Percentiles rank a stretch among this genome's conserved stretches.
Conservation (phyloP, 92 coral and sea anemone genomes). For the Phenganax marumi region DNA sequence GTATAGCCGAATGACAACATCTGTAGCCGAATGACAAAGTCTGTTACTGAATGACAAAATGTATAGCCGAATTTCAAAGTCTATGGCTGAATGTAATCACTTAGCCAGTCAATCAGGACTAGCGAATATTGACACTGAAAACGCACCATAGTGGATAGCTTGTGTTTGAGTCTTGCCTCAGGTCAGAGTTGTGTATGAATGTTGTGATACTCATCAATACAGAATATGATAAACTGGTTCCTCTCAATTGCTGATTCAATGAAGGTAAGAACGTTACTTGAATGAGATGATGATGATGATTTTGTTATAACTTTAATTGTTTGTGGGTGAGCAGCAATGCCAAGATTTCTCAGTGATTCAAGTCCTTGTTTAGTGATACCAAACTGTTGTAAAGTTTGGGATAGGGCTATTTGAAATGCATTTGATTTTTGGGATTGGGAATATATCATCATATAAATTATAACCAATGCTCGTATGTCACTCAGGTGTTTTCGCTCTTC, state of each 20-base stretch:
- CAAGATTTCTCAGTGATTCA: conserved; percentile 3
- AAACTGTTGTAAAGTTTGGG: conserved; percentile 10
- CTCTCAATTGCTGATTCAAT: not conserved
- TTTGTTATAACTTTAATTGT: not conserved
- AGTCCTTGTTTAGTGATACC: not conserved
- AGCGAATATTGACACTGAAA: conserved; percentile 1
- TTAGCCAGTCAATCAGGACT: not conserved
- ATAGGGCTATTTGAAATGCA: not conserved
- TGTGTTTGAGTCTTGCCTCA: not conserved
- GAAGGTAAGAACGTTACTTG: conserved; percentile 8
- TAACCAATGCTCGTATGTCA: not conserved
- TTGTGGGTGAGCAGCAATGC: conserved; percentile 2
- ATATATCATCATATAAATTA: conserved; percentile 1
- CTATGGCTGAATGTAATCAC: no score
- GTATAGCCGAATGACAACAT: no score
- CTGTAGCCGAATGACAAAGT: no score
- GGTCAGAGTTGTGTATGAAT: not conserved
- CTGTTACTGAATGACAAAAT: no score
- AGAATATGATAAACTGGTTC: not conserved
- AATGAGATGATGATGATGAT: no score
- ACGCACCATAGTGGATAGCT: not conserved
- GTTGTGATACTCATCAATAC: no score
- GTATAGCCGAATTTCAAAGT: no score
- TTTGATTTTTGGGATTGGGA: not conserved
- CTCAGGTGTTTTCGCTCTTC: not conserved